Conservation (phyloP, 2,888 invertebrate species). For the Rhingia rostrata region DNA sequence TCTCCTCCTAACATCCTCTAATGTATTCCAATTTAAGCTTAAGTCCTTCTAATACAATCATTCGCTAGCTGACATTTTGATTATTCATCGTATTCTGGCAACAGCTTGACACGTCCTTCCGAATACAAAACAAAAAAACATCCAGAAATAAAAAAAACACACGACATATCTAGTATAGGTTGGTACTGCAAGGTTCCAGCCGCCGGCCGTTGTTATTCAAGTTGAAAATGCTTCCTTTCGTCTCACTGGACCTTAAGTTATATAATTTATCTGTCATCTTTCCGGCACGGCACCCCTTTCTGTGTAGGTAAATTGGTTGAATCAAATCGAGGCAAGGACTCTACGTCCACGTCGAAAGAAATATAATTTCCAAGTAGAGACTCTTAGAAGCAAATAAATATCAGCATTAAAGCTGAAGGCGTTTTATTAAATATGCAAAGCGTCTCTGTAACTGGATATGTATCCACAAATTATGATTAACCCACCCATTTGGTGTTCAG, state of each 20-base stretch:
- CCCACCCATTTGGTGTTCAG: neutral
- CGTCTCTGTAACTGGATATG: constrained; percentile 31
- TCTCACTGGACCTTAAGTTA: neutral
- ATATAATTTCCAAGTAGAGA: neutral
- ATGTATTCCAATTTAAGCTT: constrained; percentile 56
- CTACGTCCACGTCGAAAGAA: constrained; percentile 7
- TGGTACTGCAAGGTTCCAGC: constrained; percentile 6
- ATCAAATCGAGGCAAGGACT: constrained; percentile 27
- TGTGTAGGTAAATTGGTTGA: constrained; percentile 33
- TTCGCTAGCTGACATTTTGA: constrained; percentile 62
- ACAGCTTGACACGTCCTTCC: constrained; percentile 63
- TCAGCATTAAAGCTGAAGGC: constrained; percentile 22
- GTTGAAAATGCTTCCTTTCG: constrained; percentile 25
- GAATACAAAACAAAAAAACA: constrained; percentile 34
- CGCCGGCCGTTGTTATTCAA: neutral
- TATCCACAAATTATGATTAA: constrained; percentile 12
- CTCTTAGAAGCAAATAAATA: constrained; percentile 41
- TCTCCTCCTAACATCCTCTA: constrained; percentile 23
- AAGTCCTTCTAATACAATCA: constrained; percentile 52
- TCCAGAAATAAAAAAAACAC: too few relatives aligned
- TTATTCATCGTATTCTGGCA: constrained; percentile 68
- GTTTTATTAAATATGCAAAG: constrained; percentile 52
- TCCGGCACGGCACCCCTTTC: neutral
- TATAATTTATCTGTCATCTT: neutral
- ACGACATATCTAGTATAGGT: constrained; percentile 5